A percentile compares a stretch with the other conserved stretches of the same genome.
Evolutionary conservation across 2,113 vertebrate genomes (phyloP).

Genomic region (Poeciliopsis retropinna): DNA sequence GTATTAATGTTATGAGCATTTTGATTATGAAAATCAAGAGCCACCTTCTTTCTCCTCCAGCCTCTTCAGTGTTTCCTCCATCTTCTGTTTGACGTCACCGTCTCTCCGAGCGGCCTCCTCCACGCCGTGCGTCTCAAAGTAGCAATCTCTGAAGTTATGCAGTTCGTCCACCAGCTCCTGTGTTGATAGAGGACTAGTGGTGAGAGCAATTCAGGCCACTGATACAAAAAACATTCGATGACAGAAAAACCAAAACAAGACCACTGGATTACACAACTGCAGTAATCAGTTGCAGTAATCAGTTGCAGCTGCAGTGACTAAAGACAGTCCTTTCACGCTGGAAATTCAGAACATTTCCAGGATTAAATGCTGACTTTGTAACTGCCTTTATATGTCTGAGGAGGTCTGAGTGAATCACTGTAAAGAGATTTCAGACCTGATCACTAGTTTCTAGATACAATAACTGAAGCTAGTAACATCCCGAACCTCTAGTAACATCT

Average conservation of each 20-base stretch:
- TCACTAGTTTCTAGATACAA: no score
- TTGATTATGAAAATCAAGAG: background rate
- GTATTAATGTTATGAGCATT: background rate
- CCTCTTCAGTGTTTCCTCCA: slow-evolving; percentile 78
- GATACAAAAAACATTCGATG: background rate
- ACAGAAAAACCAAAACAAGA: background rate
- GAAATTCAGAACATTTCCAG: no score
- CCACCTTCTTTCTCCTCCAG: slow-evolving; percentile 84
- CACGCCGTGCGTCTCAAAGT: slow-evolving; percentile 86
- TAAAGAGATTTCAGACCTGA: no score
- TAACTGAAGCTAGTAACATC: no score
- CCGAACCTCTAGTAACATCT: no score
- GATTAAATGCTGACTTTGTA: no score
- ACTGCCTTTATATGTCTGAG: no score
- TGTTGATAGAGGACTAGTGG: background rate
- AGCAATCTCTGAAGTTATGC: slow-evolving; percentile 86
- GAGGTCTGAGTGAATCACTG: no score
- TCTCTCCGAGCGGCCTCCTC: slow-evolving; percentile 85
- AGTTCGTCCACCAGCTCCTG: slow-evolving; percentile 88
- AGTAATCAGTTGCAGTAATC: no score
- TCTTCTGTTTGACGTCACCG: slow-evolving; percentile 80
- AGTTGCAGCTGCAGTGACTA: no score
- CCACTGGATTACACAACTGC: no score
- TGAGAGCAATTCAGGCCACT: background rate
- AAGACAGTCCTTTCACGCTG: no score